Conservation (phyloP, 2,797 vertebrate genomes). For the Menidia menidia region DNA sequence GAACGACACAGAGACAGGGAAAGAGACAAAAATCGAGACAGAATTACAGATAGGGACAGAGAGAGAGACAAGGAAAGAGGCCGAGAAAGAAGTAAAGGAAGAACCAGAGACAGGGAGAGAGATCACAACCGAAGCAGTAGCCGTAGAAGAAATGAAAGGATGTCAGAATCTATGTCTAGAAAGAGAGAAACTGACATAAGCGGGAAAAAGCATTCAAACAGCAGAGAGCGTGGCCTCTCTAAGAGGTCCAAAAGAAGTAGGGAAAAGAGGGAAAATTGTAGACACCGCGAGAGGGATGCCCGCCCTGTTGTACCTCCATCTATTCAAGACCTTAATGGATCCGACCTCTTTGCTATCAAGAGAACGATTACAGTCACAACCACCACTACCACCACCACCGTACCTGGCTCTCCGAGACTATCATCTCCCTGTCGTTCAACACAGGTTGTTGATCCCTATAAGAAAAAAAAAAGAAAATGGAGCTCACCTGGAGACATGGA, state of each 20-base stretch:
- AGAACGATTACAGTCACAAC: conserved; percentile 93
- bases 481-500: conserved; percentile 64
- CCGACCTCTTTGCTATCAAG: conserved; percentile 93
- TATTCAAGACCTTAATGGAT: conserved; percentile 93
- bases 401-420: conserved; percentile 78
- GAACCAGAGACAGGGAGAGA: conserved; percentile 55
- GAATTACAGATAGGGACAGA: conserved; percentile 10
- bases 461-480: conserved; percentile 82
- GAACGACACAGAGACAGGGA: conserved; percentile 66
- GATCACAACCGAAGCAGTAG: conserved; percentile 71
- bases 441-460: conserved; percentile 72
- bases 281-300: conserved; percentile 75
- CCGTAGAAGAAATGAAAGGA: conserved; percentile 76
- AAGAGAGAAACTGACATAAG: conserved; percentile 62
- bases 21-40: conserved; percentile 42
- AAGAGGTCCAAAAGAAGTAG: conserved; percentile 77
- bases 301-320: conserved; percentile 91
- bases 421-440: conserved; percentile 58
- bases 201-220: conserved; percentile 66
- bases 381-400: conserved; percentile 82
- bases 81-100: conserved; percentile 60
- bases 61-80: conserved; percentile 19
- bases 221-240: conserved; percentile 67
- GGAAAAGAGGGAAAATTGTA: conserved; percentile 77
- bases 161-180: conserved; percentile 75